These are phyloP conservation scores for Pyrocephalus nanus DNA, from an alignment of 2,797 vertebrate species.

Conservation along the genomic window DNA sequence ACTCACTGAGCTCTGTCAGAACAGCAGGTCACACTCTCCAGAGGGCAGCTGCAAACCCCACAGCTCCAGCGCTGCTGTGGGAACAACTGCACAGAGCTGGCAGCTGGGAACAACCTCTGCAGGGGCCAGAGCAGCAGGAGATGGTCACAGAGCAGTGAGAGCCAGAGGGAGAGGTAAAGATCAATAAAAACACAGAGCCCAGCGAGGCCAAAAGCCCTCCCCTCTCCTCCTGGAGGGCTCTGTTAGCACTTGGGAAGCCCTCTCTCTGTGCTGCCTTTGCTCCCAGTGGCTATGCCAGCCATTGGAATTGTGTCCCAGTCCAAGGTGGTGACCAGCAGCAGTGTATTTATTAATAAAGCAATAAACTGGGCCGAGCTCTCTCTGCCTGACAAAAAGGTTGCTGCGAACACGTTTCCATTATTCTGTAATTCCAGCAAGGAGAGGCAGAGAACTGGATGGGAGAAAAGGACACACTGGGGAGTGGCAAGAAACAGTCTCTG, in stretches of 20 bases:
- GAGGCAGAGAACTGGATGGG: neutral
- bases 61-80: neutral
- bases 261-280: neutral
- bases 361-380: neutral
- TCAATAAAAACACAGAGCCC: neutral
- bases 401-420: slow-evolving; percentile 64
- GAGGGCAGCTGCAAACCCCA: neutral
- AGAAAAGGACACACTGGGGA: neutral
- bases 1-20: neutral
- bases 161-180: neutral
- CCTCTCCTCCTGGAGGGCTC: neutral
- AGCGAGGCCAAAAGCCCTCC: neutral
- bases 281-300: neutral
- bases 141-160: neutral
- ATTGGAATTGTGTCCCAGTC: neutral
- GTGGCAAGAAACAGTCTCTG: slow-evolving; percentile 12
- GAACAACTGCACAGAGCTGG: neutral
- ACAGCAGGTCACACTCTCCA: fast-evolving
- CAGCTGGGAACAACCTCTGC: neutral
- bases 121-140: neutral
- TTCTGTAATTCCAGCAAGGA: slow-evolving; percentile 54
- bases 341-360: neutral
- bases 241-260: neutral
- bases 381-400: neutral
- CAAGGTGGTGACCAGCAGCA: neutral